These are phyloP conservation scores for Gymnopithys bicolor DNA, from an alignment of 2,797 vertebrate species.

Conservation along the genomic window DNA sequence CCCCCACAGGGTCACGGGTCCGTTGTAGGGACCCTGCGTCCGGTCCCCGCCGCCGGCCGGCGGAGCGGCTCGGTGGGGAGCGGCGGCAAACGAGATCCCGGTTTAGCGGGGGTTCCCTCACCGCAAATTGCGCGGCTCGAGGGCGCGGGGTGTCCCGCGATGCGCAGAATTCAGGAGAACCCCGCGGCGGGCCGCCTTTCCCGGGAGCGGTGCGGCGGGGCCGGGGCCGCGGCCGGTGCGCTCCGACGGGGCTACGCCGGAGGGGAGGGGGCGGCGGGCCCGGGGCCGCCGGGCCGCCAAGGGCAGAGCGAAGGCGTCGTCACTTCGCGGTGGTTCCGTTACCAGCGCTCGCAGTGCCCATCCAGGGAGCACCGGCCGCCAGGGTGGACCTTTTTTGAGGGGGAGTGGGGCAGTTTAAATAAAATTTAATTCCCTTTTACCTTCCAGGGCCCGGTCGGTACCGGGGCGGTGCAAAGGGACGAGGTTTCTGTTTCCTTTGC, in stretches of 20 bases:
- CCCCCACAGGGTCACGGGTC: neutral
- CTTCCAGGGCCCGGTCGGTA: neutral
- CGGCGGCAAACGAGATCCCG: neutral
- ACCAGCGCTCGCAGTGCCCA: neutral
- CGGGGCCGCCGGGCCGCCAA: neutral
- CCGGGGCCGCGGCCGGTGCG: neutral
- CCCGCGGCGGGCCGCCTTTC: neutral
- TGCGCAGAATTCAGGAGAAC: rapidly evolving
- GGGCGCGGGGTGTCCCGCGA: neutral
- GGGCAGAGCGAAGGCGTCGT: neutral
- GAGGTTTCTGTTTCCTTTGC: neutral
- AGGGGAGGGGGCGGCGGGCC: neutral
- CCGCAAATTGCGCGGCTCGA: neutral
- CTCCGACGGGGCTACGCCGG: neutral
- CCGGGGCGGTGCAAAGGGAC: neutral
- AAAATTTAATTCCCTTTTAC: slow-evolving; percentile 13
- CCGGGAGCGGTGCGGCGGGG: neutral
- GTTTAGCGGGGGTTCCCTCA: neutral
- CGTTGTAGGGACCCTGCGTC: neutral
- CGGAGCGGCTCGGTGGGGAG: neutral
- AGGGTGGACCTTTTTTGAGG: neutral
- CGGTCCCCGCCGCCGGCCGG: neutral
- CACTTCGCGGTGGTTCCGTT: neutral
- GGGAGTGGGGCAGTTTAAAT: neutral
- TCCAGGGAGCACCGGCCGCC: neutral